phyloP scores from a whole-genome alignment of 2,888 invertebrate genomes.

The Osmoderma eremita region DNA sequence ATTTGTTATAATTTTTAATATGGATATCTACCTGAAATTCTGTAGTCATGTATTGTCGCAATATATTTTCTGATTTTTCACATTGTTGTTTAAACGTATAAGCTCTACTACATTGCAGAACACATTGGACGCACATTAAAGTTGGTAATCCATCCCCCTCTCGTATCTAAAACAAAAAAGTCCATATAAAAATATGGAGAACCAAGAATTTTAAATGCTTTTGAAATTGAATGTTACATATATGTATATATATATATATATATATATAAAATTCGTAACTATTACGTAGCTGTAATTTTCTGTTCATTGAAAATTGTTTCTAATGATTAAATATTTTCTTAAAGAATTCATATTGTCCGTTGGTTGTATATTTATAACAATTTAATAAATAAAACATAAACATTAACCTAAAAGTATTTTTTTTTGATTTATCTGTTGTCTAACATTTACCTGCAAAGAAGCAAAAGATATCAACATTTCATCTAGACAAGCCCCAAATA shows the following conservation, averaged over 20 bases:
- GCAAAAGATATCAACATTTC: constrained; percentile 65
- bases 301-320: no score
- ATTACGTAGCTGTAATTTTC: no score
- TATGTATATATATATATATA: no score
- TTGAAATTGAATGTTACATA: not conserved
- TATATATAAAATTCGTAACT: no score
- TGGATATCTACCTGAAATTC: constrained; percentile 62
- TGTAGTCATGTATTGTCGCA: constrained; percentile 60
- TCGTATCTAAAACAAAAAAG: constrained; percentile 43
- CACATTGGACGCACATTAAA: constrained; percentile 66
- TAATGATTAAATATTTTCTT: not conserved
- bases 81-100: constrained; percentile 66
- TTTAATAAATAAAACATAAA: no score
- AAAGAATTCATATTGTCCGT: constrained; percentile 31
- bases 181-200: no score
- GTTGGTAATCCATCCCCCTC: constrained; percentile 65
- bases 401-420: constrained; percentile 21
- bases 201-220: not conserved
- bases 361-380: constrained; percentile 44
- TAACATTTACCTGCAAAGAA: constrained; percentile 59
- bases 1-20: no score
- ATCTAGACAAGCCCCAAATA: constrained; percentile 65
- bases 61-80: constrained; percentile 63
- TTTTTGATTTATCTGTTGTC: constrained; percentile 30
- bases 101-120: constrained; percentile 65